phyloP scores from a whole-genome alignment of 2,797 vertebrate species.

The Paramormyrops hopkinsi region DNA sequence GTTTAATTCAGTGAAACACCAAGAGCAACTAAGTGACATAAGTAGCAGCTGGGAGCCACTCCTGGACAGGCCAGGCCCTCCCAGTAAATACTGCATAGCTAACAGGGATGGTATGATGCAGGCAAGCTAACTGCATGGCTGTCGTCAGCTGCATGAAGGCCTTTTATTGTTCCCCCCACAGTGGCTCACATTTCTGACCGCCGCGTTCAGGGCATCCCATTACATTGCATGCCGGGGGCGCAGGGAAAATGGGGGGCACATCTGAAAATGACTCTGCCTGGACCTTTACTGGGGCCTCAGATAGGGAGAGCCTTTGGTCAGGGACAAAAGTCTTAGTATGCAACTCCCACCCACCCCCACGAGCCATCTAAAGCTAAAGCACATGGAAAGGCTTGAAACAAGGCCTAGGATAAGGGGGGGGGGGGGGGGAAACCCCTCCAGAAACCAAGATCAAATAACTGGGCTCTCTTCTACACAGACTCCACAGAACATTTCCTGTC shows the following conservation, averaged over 20 bases:
- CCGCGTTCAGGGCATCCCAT: not conserved
- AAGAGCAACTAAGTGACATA: not conserved
- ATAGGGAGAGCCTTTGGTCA: constrained; percentile 9
- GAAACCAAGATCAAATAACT: constrained; percentile 31
- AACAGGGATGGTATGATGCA: not conserved
- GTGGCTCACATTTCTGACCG: constrained; percentile 5
- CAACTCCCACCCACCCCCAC: not conserved
- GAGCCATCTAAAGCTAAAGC: not conserved
- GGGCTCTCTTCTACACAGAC: constrained; percentile 43
- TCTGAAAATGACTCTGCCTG: not conserved
- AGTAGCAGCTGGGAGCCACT: not conserved
- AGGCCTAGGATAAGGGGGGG: constrained; percentile 18
- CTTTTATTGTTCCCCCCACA: not conserved
- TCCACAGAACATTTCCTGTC: constrained; percentile 49
- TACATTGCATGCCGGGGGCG: not conserved
- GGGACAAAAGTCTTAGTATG: constrained; percentile 17
- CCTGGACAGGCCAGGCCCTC: not conserved
- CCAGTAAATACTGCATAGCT: not conserved
- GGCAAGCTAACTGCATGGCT: not conserved
- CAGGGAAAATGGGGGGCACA: not conserved
- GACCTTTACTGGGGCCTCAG: constrained; percentile 16
- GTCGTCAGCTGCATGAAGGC: constrained; percentile 11
- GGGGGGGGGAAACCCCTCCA: constrained; percentile 15
- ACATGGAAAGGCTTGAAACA: constrained; percentile 18
- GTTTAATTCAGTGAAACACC: not conserved